These are phyloP conservation scores for Eolophus roseicapilla DNA, from an alignment of 2,113 vertebrate species.

Conservation along the genomic window DNA sequence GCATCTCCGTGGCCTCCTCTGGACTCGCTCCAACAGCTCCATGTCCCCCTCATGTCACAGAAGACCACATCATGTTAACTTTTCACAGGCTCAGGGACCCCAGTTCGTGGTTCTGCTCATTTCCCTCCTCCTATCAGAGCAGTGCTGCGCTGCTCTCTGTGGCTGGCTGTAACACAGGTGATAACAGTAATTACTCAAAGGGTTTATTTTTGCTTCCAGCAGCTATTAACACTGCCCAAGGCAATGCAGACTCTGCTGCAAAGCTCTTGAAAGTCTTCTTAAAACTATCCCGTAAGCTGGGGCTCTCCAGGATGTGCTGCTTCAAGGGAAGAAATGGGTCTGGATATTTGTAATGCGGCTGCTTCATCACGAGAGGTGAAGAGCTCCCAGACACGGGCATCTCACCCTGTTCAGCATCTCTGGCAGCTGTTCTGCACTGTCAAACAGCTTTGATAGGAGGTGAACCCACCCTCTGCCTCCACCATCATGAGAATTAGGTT, in stretches of 20 bases:
- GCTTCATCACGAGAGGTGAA: not conserved
- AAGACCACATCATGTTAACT: not conserved
- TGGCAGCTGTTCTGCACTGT: not conserved
- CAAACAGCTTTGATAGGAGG: slow-evolving; percentile 25
- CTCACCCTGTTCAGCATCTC: not conserved
- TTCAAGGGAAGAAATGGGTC: not conserved
- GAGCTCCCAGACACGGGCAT: not conserved
- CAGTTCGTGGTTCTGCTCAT: no score
- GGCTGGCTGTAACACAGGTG: not conserved
- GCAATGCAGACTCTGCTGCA: not conserved
- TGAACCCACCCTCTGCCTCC: not conserved
- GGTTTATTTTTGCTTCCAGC: not conserved
- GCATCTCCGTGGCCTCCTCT: no score
- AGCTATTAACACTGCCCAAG: not conserved
- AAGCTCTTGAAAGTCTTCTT: not conserved
- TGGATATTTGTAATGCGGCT: not conserved
- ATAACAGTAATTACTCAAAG: not conserved
- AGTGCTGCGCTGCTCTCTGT: rapidly evolving
- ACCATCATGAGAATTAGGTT: not conserved
- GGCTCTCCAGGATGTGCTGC: not conserved
- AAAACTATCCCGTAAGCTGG: not conserved
- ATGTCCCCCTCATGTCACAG: no score
- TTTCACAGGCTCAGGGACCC: no score
- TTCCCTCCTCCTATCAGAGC: not conserved
- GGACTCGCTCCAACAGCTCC: no score